Base-by-base conservation (phyloP, 2,888 invertebrate genomes). In the Drosophila anomelani region DNA sequence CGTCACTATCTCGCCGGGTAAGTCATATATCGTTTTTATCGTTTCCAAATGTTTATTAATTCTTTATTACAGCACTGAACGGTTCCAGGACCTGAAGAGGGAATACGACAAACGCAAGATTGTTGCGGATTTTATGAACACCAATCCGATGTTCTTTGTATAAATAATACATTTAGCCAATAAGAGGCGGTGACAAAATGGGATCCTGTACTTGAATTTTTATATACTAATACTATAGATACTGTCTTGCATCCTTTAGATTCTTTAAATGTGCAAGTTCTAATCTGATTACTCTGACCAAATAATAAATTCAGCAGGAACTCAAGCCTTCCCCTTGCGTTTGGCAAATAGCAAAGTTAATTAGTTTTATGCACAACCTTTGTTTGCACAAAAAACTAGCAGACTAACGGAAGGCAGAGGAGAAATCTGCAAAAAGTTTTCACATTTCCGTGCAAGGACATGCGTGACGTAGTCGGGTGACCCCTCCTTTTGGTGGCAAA, bases 81-180 rank as follows among this genome's bases (percentile, higher is more conserved):
- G 77, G 5, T 20, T 94, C 80, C 75, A 86, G 0, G 93, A 94
- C 1, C 90, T 95, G 69, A 91, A 93, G 20, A 88, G 68, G 0
- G 93, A 93, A 38, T 95, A 95, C 38, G 85, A 90, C 7, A 93
- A 92, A 3, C 93, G 94, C n/a, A 89, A 91, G 13, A 94, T 95
- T 1, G 91, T 94, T 62, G 93, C 93, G 4, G 92, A 92, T 10
- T 94, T 95, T 87, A 89, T 94, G 61, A 91, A 93, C 49, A 91
- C 79, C 9, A 94, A 94, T 83, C 95, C 95, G 7, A 96, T 96
- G 96, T 96, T 95, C 90, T 96, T 95, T 78, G 95, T 96, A 15
- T 96, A 94, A 34, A 8, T 1, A 8, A 26, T 4, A 9, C 4
- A 8, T 7, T 23, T 15, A 0, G 17, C 41, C 4, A 41, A 17